These are phyloP conservation scores for Decapterus maruadsi DNA, from an alignment of 2,797 vertebrate species.

Conservation along the genomic window DNA sequence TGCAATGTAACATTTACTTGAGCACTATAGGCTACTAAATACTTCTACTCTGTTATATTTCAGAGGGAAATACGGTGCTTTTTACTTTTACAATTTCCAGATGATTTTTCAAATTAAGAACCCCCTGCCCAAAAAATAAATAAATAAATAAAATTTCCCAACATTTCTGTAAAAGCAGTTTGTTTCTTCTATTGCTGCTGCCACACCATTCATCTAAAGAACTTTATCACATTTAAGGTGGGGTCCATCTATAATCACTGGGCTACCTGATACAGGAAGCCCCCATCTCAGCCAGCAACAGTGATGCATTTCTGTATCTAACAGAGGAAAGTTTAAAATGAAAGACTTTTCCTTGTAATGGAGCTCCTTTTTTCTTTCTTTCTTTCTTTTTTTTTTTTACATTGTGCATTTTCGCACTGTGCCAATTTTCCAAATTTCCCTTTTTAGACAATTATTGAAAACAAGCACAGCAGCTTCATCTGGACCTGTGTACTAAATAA, in stretches of 20 bases:
- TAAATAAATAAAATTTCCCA: no score
- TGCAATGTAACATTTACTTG: not conserved
- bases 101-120: not conserved
- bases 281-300: not conserved
- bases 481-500: not conserved
- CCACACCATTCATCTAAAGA: not conserved
- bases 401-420: not conserved
- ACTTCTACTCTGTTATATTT: not conserved
- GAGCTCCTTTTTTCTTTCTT: no score
- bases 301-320: no score
- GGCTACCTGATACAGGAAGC: no score
- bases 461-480: not conserved
- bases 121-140: not conserved
- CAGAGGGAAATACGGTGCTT: not conserved
- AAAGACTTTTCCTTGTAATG: no score
- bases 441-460: no score
- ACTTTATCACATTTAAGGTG: not conserved
- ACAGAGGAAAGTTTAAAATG: not conserved
- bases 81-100: not conserved
- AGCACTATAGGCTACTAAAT: not conserved
- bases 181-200: no score
- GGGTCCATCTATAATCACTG: not conserved
- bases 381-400: no score
- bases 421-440: not conserved
- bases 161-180: no score